Conservation (phyloP, 64 coral and sea anemone species). For the Pocillopora verrucosa region DNA sequence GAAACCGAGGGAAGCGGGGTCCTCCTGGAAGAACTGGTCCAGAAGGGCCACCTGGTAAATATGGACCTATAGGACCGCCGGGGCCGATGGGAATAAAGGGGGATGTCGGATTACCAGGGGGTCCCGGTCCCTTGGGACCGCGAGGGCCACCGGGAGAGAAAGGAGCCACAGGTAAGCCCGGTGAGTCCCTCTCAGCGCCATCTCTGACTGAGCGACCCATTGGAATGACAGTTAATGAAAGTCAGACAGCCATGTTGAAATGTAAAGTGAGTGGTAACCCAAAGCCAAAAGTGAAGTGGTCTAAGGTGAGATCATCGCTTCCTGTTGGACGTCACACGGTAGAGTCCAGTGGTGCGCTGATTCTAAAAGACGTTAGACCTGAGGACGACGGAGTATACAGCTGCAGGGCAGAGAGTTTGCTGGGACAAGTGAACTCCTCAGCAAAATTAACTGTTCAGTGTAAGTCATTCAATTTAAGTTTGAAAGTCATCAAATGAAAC, state of each 20-base stretch:
- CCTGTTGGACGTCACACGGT: background rate
- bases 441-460: constrained; percentile 30
- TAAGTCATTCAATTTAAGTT: background rate
- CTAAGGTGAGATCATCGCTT: constrained; percentile 20
- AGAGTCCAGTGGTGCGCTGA: constrained; percentile 28
- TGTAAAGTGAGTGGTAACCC: constrained; percentile 46
- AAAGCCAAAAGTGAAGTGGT: constrained; percentile 44
- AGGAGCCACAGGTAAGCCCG: no score
- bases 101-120: constrained; percentile 27
- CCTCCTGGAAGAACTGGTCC: constrained; percentile 19
- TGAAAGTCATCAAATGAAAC: background rate
- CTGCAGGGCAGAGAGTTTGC: constrained; percentile 20
- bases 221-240: no score
- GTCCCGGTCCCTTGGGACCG: constrained; percentile 34
- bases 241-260: no score
- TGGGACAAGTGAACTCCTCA: constrained; percentile 7
- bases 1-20: constrained; percentile 33
- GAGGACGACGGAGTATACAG: constrained; percentile 28
- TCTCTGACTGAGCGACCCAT: no score
- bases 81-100: constrained; percentile 31
- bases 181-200: no score
- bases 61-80: constrained; percentile 24
- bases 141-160: constrained; percentile 30
- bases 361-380: background rate
- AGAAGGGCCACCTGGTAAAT: constrained; percentile 52